phyloP scores from a whole-genome alignment of 2,888 invertebrate species.

The Camponotus fellah region DNA sequence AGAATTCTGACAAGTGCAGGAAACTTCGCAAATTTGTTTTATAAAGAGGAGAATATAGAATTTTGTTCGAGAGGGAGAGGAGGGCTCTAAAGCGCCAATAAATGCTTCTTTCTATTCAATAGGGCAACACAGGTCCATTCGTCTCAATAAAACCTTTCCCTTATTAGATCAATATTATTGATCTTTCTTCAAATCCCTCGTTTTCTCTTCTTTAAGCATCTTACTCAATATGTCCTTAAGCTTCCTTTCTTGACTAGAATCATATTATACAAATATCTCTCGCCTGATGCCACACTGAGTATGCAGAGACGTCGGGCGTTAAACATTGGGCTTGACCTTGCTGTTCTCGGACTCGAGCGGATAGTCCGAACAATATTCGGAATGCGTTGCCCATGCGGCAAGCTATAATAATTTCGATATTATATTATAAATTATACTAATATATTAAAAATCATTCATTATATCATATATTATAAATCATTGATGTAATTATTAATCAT shows the following conservation, averaged over 20 bases:
- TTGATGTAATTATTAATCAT: conserved; percentile 6
- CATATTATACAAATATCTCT: conserved; percentile 73
- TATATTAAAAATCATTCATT: too few relatives aligned
- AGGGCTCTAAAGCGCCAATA: conserved; percentile 26
- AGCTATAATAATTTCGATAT: conserved; percentile 10
- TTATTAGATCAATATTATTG: neutral
- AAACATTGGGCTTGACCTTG: conserved; percentile 35
- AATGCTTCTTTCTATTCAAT: conserved; percentile 29
- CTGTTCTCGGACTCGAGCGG: conserved; percentile 42
- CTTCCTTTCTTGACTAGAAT: conserved; percentile 84
- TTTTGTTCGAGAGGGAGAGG: conserved; percentile 30
- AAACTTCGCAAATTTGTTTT: conserved; percentile 30
- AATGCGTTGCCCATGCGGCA: conserved; percentile 41
- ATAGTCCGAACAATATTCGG: conserved; percentile 22
- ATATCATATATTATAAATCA: neutral
- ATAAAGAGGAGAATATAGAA: conserved; percentile 23
- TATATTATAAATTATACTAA: neutral
- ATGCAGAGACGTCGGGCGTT: neutral
- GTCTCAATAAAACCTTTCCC: neutral
- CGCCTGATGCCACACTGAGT: conserved; percentile 1
- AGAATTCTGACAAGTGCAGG: conserved; percentile 27
- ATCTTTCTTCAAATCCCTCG: neutral
- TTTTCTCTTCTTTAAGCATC: conserved; percentile 13
- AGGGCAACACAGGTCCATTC: conserved; percentile 31
- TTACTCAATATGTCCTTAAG: conserved; percentile 65